Percentiles rank a stretch among this genome's conserved stretches.
These are phyloP conservation scores for Aplysina aerophoba DNA, from an alignment of 37 sponge, comb jelly and placozoan genomes.

Conservation along the genomic window DNA sequence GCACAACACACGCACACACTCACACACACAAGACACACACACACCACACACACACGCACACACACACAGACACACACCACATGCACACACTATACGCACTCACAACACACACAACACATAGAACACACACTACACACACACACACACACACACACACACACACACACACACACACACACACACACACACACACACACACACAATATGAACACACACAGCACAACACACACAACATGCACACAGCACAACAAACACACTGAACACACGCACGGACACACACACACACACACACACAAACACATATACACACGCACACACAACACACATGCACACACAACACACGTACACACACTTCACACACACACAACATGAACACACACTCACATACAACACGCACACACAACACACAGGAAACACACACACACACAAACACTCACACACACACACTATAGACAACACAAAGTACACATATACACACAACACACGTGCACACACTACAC, in stretches of 20 bases:
- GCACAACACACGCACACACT: neutral
- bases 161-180: no score
- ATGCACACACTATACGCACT: constrained; percentile 17
- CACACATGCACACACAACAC: constrained; percentile 30
- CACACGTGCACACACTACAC: neutral
- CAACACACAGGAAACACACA: neutral
- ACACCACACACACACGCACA: constrained; percentile 35
- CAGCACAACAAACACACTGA: neutral
- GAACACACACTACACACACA: neutral
- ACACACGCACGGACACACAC: constrained; percentile 17
- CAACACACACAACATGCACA: neutral
- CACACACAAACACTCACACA: neutral
- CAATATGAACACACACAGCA: no score
- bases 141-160: no score
- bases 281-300: constrained; percentile 35
- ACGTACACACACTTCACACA: constrained; percentile 16
- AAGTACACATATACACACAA: constrained; percentile 7
- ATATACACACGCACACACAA: constrained; percentile 32
- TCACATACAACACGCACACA: no score
- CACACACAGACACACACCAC: constrained; percentile 35
- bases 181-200: no score
- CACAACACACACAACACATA: neutral
- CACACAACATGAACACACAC: constrained; percentile 3
- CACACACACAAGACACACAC: constrained; percentile 27
- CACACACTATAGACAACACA: no score